Evolutionary conservation across 2,797 vertebrate species (phyloP), one percentile per base, ranked within the genome.

Genomic region (Hephaestus fuliginosus): DNA sequence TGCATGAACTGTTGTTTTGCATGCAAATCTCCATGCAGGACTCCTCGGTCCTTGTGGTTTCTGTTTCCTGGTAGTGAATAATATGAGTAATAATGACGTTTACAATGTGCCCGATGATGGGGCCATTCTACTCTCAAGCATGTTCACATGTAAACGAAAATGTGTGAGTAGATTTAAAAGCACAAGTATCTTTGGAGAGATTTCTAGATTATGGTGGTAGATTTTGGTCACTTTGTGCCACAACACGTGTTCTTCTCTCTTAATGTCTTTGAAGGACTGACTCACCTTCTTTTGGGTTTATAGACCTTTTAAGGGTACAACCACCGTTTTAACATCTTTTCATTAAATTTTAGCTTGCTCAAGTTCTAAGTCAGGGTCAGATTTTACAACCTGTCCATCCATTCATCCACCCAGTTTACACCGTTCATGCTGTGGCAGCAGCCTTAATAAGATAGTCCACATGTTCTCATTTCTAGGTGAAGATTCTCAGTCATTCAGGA

Each of bases 1-100:
- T 96, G 97, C 96, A 98, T 98, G 97, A 95, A 92, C 87, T 96
- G 96, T 96, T 88, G 96, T 97, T 97, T 96, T 97, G 97, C 97
- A 98, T 98, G 98, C 96, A 95, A 92, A 90, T 95, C 95, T 95
- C 95, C 95, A 89, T 83, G 87, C 53, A 4, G 81, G 82, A 81
- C 81, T 70, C 28, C 20, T 57, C 3, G 0, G 86, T 89, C 88
- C 74, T 43, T 48, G 80, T 81, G 85, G 74, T 90, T 72, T 72
- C 82, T 80, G 88, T 90, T 80, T 84, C 66, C 84, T 85, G 80
- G 58, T 88, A 71, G 85, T 90, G 82, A 90, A 48, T 85, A 66
- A 71, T 86, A 74, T 66, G 78, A 88, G 77, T 83, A 75, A 74
- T 76, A 82, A 72, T 67, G 44, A 81, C 22, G 83, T 91, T 92